Evolutionary conservation across 2,888 invertebrate genomes (phyloP), one percentile per base, ranked within the genome.

Genomic region (Thalpophila matura): DNA sequence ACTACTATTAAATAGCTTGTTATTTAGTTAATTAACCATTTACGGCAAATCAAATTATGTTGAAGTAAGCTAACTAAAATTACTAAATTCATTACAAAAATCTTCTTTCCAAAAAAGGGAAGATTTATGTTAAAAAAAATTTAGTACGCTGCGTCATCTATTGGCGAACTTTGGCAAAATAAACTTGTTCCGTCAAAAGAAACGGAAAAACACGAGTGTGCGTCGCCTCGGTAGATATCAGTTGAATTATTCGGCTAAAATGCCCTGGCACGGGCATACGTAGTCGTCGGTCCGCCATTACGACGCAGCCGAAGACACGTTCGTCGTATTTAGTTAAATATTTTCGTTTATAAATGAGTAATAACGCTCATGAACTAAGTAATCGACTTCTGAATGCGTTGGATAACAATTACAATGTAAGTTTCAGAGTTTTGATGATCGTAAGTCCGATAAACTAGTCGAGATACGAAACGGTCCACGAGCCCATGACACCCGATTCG

Each of bases 371-470:
- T 96, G 98, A 98, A 96, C 97, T 99, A 96, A 98, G 98, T 96
- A 97, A 98, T 96, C 98, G 97, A 97, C 97, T 99, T 97, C 97
- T 98, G 96, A 97, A 97, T 97, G 98, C 98, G 95, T 97, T 99
- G 96, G 99, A 99, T 97, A 97, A 96, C 96, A 98, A 98, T 96
- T 98, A 99, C 97, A 98, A 99, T 98, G 99, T 99, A 98, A 98
- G 98, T 96, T 94, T 91, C 82, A 88, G 90, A 91, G 90, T 90
- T 94, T 92, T 90, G 89, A 91, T 86, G 89, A 88, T 85, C 84
- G 85, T 89, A 93, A 88, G 86, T 87, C 86, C 85, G 86, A 87
- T 87, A 91, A 88, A 88, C 83, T 79, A 85, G 87, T 81, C 81
- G 86, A 91, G 91, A 91, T 94, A 91, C 86, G 91, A 91, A 93